Base-by-base conservation (phyloP, 2,113 vertebrate species). In the Rynchops niger region DNA sequence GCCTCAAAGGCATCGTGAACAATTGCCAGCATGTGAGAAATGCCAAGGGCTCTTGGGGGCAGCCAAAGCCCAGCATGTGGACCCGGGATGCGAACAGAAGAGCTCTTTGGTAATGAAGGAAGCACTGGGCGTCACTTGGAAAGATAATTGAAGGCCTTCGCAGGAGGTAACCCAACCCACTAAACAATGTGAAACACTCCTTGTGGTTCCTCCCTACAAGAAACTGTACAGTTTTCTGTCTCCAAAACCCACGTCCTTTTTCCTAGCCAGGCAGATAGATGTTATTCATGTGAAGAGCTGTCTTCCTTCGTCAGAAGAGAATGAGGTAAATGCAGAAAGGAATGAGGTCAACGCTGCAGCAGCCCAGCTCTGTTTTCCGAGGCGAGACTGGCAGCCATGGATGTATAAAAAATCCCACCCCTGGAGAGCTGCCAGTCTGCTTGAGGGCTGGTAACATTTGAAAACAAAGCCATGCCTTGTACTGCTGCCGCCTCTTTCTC, bases 381-480 rank as follows among this genome's bases (percentile, higher is more conserved):
- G 79, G 45, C n/a, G 1, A 90, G 78, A 20, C 76, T 94, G 70
- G 62, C 45, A 52, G 76, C 53, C 16, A 9, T 29, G 45, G 17
- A 65, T 40, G n/a, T 82, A 49, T 79, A 38, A 91, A 72, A 90
- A 65, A 49, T 80, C 34, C 90, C 67, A 72, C 36, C 34, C 77
- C 38, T 34, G 86, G 62, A 90, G 53, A n/a, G 42, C 25, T 53
- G 62, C 95, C 92, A 85, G 82, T 15, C 70, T 94, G 90, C 87
- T 85, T 69, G 30, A 85, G 79, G 89, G 87, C 90, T 91, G 66
- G 40, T 95, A 95, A 96, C 82, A 86, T 96, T 52, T 94, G 71
- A 86, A 95, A 96, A 96, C 78, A 97, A 95, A 94, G 82, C 58
- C 32, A 19, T 94, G 70, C 62, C 82, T 97, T 95, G 40, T 94